A percentile compares a stretch with the other conserved stretches of the same genome.
Conservation (phyloP, 2,113 vertebrate genomes). For the Calidris pugnax region DNA sequence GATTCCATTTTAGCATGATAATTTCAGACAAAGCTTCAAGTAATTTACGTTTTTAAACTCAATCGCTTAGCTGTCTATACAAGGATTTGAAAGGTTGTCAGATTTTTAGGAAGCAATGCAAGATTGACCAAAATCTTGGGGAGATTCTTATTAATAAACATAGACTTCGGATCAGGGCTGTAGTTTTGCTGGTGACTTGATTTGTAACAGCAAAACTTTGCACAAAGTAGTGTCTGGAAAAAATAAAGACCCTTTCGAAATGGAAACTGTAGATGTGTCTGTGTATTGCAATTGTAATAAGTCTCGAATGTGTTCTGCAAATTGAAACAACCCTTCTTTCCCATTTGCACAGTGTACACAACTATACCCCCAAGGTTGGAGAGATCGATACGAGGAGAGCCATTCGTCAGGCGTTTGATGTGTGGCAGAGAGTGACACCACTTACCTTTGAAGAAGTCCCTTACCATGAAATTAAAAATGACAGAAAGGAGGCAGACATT, state of each 20-base stretch:
- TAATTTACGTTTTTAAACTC: neutral
- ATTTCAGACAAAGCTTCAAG: neutral
- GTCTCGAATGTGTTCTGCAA: neutral
- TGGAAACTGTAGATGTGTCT: neutral
- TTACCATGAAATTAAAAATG: slow-evolving; percentile 93
- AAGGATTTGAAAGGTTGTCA: neutral
- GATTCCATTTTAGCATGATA: neutral
- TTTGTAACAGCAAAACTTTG: neutral
- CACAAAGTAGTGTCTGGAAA: neutral
- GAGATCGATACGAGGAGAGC: slow-evolving; percentile 93
- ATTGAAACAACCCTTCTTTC: neutral
- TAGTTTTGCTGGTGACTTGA: neutral
- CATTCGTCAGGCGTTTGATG: slow-evolving; percentile 96
- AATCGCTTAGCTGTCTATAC: neutral
- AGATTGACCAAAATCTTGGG: neutral
- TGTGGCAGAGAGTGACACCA: slow-evolving; percentile 96
- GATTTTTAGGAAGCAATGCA: neutral
- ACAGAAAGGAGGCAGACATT: slow-evolving; percentile 96
- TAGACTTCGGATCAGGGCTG: neutral
- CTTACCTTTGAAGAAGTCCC: slow-evolving; percentile 97
- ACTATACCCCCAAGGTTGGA: slow-evolving; percentile 97
- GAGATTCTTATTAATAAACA: neutral
- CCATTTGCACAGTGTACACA: slow-evolving; percentile 86
- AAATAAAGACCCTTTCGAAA: neutral
- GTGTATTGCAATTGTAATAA: neutral